Evolutionary conservation across 2,797 vertebrate species (phyloP).

Genomic region (Onychomys leucogaster): DNA sequence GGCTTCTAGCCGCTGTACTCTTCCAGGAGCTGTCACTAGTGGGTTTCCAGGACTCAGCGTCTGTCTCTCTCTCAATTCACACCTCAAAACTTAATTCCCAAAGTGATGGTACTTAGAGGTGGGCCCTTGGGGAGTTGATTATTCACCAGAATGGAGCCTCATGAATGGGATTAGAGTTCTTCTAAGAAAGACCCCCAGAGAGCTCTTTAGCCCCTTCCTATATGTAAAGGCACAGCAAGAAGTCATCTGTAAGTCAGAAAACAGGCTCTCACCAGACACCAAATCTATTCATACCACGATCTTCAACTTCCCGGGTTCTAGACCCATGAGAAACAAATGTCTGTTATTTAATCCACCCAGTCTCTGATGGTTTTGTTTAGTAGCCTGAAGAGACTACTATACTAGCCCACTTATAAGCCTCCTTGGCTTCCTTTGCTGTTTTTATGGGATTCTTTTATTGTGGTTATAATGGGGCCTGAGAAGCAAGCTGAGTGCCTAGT

Average conservation of each 20-base stretch:
- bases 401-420: background rate
- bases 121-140: background rate
- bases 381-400: background rate
- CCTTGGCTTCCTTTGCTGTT: constrained; percentile 5
- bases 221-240: background rate
- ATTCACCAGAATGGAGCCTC: background rate
- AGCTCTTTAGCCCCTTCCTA: background rate
- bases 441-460: constrained; percentile 56
- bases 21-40: background rate
- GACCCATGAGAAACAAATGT: background rate
- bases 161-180: background rate
- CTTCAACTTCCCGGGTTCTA: background rate
- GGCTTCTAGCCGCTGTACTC: background rate
- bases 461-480: constrained; percentile 30
- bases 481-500: constrained; percentile 19
- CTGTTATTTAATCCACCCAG: background rate
- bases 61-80: background rate
- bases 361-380: constrained; percentile 4
- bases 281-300: background rate
- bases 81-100: background rate
- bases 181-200: background rate
- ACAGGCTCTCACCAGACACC: background rate
- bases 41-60: background rate
- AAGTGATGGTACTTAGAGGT: background rate
- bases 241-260: background rate